These are phyloP conservation scores for Ormyrus nitidulus DNA, from an alignment of 2,888 invertebrate species.

Conservation along the genomic window DNA sequence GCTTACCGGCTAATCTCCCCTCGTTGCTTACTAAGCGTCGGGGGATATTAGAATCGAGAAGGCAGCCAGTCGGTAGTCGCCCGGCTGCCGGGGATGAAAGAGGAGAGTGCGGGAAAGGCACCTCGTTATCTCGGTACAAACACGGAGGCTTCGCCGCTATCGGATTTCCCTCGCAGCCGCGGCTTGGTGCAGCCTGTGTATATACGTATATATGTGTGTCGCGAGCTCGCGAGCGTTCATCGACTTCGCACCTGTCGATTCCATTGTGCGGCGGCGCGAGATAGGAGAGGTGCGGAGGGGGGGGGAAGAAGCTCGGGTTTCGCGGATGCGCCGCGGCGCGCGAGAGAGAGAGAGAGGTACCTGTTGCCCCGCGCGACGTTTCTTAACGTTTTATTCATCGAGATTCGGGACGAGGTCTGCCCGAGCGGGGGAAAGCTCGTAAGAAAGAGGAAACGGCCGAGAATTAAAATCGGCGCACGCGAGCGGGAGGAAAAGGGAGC, in stretches of 20 bases:
- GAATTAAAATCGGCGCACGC: not conserved
- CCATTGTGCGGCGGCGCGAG: not conserved
- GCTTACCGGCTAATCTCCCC: too few relatives aligned
- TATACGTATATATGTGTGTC: not conserved
- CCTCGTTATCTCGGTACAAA: too few relatives aligned
- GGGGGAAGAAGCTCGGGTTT: not conserved
- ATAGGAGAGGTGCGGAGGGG: too few relatives aligned
- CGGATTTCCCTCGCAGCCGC: constrained; percentile 55
- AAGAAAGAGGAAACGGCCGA: not conserved
- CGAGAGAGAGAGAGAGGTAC: not conserved
- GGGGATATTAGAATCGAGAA: too few relatives aligned
- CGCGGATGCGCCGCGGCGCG: not conserved
- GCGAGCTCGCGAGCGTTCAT: constrained; percentile 1
- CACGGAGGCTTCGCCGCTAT: constrained; percentile 49
- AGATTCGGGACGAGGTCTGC: too few relatives aligned
- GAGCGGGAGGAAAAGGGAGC: constrained; percentile 13
- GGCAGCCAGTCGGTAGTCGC: too few relatives aligned
- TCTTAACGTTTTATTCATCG: too few relatives aligned
- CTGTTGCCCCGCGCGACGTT: not conserved
- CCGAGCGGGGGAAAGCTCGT: too few relatives aligned
- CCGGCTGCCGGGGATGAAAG: too few relatives aligned
- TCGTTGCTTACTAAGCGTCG: too few relatives aligned
- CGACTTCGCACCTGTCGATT: constrained; percentile 33
- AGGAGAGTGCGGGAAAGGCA: too few relatives aligned
- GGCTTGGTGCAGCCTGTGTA: too few relatives aligned